phyloP scores from a whole-genome alignment of 2,797 vertebrate genomes.

The Syncerus caffer region DNA sequence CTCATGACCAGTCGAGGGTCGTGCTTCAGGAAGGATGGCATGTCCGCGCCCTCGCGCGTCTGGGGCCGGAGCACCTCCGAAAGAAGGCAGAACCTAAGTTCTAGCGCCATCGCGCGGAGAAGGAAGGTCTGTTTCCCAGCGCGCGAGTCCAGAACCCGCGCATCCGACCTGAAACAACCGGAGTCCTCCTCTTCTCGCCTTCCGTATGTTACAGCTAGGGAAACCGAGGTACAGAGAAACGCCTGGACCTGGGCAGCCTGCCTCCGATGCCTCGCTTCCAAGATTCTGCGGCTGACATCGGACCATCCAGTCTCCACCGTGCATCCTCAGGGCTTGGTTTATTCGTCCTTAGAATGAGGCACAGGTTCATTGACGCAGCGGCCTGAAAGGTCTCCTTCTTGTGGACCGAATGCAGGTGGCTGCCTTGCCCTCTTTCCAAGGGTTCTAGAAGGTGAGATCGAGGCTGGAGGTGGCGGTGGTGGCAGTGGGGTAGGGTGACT shows the following conservation, averaged over 20 bases:
- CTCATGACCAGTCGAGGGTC: not conserved
- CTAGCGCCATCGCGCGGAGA: constrained; percentile 62
- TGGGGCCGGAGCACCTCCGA: not conserved
- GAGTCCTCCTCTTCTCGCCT: not conserved
- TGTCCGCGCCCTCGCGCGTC: not conserved
- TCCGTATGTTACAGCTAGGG: not conserved
- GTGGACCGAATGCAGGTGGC: not conserved
- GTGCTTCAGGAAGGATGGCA: not conserved
- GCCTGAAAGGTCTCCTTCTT: not conserved
- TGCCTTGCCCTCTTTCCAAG: not conserved
- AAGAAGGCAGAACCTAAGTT: not conserved
- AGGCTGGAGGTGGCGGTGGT: not conserved
- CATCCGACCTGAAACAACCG: not conserved
- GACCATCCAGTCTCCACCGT: not conserved
- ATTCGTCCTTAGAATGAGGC: not conserved
- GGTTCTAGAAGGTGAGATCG: accelerated
- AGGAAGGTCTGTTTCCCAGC: not conserved
- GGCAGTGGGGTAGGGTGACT: not conserved
- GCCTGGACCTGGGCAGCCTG: not conserved
- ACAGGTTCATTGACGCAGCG: not conserved
- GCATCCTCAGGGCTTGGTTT: not conserved
- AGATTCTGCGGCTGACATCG: not conserved
- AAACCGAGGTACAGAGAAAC: not conserved
- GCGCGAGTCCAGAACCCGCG: not conserved
- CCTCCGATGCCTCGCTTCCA: not conserved